Conservation (phyloP, 2,888 invertebrate species). For the Agonopterix heracliana region DNA sequence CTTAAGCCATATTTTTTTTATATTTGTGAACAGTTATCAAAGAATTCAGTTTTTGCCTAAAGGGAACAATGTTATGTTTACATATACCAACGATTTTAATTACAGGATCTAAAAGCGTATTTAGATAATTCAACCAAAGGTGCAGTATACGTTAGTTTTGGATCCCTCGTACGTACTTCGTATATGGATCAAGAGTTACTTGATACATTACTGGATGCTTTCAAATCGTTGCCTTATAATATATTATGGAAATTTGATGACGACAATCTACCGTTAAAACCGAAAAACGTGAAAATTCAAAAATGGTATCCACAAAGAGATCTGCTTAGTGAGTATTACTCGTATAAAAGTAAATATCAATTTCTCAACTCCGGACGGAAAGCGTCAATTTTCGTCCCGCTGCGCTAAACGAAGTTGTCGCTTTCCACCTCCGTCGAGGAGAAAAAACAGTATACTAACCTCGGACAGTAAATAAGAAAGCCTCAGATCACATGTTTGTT, state of each 20-base stretch:
- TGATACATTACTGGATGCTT: constrained; percentile 35
- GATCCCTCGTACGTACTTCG: constrained; percentile 46
- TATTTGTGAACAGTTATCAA: too few relatives aligned
- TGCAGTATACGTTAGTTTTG: constrained; percentile 61
- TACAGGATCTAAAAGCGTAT: constrained; percentile 35
- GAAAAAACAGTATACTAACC: too few relatives aligned
- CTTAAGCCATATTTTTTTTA: neutral
- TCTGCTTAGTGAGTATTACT: constrained; percentile 28
- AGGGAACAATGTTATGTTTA: too few relatives aligned
- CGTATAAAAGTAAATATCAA: too few relatives aligned
- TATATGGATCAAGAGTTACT: constrained; percentile 37
- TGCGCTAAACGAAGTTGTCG: too few relatives aligned
- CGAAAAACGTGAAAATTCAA: constrained; percentile 43
- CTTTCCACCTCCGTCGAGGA: too few relatives aligned
- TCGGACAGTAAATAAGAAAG: too few relatives aligned
- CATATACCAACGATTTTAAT: neutral
- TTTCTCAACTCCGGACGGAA: too few relatives aligned
- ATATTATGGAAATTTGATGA: constrained; percentile 16
- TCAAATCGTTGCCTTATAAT: constrained; percentile 48
- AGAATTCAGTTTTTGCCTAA: too few relatives aligned
- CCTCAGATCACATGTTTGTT: too few relatives aligned
- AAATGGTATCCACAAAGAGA: constrained; percentile 40
- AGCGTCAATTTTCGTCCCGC: too few relatives aligned
- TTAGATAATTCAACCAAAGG: constrained; percentile 52
- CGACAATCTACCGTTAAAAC: constrained; percentile 21